phyloP scores from a whole-genome alignment of 2,888 invertebrate genomes.

The Meiosimyza platycephala region DNA sequence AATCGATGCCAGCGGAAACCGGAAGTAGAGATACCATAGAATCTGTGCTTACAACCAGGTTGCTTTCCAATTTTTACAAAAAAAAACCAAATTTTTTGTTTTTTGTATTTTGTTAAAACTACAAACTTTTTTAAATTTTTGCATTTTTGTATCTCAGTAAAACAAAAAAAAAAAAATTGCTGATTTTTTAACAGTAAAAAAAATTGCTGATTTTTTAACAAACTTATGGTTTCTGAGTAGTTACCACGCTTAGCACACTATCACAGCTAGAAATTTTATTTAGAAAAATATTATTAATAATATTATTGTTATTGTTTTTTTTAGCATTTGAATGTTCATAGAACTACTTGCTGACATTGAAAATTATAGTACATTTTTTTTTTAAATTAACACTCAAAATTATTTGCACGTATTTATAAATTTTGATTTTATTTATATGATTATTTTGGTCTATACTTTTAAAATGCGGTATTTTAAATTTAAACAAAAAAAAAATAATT shows the following conservation, averaged over 20 bases:
- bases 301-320: not conserved
- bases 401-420: not conserved
- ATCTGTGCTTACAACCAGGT: slow-evolving; percentile 68
- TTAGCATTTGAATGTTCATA: not conserved
- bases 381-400: not conserved
- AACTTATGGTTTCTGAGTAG: too few relatives aligned
- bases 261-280: too few relatives aligned
- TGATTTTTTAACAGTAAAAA: too few relatives aligned
- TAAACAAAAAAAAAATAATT: too few relatives aligned
- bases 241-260: too few relatives aligned
- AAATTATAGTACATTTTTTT: not conserved
- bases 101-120: slow-evolving; percentile 44
- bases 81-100: slow-evolving; percentile 31
- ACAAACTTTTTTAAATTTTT: slow-evolving; percentile 43
- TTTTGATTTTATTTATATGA: not conserved
- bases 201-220: too few relatives aligned
- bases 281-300: too few relatives aligned
- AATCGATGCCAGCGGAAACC: slow-evolving; percentile 68
- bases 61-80: slow-evolving; percentile 41
- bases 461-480: too few relatives aligned
- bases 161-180: too few relatives aligned
- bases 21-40: slow-evolving; percentile 68
- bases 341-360: too few relatives aligned
- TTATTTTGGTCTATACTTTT: too few relatives aligned
- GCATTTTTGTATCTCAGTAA: slow-evolving; percentile 45